A percentile compares a stretch with the other conserved stretches of the same genome.
Evolutionary conservation across 2,797 vertebrate genomes (phyloP).

Genomic region (Anas bernieri): DNA sequence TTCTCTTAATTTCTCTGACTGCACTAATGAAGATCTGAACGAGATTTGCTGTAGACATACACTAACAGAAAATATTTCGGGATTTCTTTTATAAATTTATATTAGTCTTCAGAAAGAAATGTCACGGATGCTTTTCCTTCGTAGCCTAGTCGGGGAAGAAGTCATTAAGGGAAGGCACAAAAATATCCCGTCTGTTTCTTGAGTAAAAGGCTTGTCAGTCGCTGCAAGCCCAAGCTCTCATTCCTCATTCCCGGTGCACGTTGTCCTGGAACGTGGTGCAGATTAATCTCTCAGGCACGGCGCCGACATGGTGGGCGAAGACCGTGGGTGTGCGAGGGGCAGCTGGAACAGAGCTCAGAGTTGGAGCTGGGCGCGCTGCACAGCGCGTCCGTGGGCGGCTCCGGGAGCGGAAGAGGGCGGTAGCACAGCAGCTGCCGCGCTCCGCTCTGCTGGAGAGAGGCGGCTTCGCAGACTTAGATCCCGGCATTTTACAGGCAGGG

Average conservation of each 20-base stretch:
- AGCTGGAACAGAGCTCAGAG: background rate
- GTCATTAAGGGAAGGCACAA: background rate
- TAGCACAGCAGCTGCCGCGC: background rate
- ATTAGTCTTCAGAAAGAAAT: background rate
- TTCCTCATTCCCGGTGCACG: fast-evolving
- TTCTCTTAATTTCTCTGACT: background rate
- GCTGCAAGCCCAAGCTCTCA: background rate
- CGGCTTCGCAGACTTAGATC: background rate
- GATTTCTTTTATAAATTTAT: background rate
- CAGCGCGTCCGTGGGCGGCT: background rate
- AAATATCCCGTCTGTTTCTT: background rate
- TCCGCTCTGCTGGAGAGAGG: background rate
- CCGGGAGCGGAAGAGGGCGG: background rate
- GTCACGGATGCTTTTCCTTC: background rate
- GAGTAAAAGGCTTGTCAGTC: background rate
- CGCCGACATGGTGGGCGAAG: background rate
- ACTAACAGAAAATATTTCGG: background rate
- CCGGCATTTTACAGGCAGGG: background rate
- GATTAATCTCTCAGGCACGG: background rate
- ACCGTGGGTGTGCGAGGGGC: background rate
- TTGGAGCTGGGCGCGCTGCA: background rate
- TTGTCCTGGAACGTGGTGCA: background rate
- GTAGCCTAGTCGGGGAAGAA: too few species aligned
- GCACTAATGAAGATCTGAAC: background rate
- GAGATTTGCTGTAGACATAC: fast-evolving